Evolutionary conservation across 2,113 vertebrate genomes (phyloP).

Genomic region (Phylloscopus whistleri): DNA sequence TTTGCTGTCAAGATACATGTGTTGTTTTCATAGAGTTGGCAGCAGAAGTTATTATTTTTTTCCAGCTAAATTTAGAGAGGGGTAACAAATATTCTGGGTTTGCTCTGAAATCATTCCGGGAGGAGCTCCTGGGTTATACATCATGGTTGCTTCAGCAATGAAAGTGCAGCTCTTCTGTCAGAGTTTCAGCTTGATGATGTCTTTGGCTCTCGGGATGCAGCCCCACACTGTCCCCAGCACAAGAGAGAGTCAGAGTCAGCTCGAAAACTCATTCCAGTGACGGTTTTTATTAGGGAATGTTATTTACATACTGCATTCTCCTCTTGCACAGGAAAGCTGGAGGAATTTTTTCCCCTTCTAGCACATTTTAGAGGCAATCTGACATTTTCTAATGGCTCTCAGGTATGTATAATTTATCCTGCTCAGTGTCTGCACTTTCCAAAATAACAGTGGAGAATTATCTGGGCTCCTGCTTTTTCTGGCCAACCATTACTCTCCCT

Average conservation of each 20-base stretch:
- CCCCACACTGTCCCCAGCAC: neutral
- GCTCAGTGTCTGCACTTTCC: neutral
- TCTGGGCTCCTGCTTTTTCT: slow-evolving; percentile 33
- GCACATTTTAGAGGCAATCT: neutral
- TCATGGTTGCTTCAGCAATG: neutral
- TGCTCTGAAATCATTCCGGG: neutral
- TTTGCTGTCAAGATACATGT: neutral
- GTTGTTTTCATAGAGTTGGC: slow-evolving; percentile 10
- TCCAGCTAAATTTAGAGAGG: neutral
- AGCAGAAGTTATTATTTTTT: neutral
- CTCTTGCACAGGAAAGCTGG: neutral
- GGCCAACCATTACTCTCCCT: slow-evolving; percentile 10
- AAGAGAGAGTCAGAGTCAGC: neutral
- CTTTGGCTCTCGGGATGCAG: neutral
- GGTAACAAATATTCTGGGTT: slow-evolving; percentile 19
- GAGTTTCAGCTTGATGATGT: neutral
- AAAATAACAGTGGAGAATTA: slow-evolving; percentile 6
- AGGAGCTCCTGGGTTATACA: neutral
- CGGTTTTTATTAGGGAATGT: neutral
- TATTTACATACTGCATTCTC: neutral
- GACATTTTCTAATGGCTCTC: slow-evolving; percentile 29
- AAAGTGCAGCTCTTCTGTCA: neutral
- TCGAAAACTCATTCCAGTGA: neutral
- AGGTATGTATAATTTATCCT: slow-evolving; percentile 35
- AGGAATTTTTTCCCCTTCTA: neutral